Evolutionary conservation across 2,113 vertebrate genomes (phyloP).

Genomic region (Scomber japonicus): DNA sequence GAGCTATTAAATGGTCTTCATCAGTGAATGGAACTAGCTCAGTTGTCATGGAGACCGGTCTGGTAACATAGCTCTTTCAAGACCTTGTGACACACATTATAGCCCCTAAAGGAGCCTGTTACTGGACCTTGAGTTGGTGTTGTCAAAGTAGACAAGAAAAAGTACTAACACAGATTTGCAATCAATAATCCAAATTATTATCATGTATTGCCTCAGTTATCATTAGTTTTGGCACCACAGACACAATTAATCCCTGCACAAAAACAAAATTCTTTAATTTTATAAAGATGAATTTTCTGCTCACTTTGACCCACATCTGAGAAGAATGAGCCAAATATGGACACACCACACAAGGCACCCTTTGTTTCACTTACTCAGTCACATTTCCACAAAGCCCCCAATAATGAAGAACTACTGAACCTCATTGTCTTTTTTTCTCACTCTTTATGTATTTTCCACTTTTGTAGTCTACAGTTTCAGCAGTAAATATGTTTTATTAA

Average conservation of each 20-base stretch:
- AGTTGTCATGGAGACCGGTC: background rate
- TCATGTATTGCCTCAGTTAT: background rate
- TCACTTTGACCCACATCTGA: conserved; percentile 15
- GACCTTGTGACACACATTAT: background rate
- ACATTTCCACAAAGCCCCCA: background rate
- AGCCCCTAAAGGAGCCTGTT: background rate
- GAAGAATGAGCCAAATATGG: background rate
- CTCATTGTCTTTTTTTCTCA: background rate
- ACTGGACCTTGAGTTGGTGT: no score
- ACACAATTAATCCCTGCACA: background rate
- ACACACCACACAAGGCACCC: conserved; percentile 23
- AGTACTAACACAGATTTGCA: background rate
- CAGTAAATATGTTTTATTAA: no score
- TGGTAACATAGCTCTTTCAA: background rate
- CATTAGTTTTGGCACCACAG: background rate
- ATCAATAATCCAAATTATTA: background rate
- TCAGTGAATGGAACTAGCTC: background rate
- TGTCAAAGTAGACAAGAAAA: no score
- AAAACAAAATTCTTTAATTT: background rate
- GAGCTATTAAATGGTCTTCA: background rate
- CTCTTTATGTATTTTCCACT: background rate
- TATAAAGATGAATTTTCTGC: background rate
- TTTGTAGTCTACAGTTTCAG: background rate
- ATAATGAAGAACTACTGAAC: conserved; percentile 2
- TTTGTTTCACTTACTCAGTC: conserved; percentile 37